A percentile compares a stretch with the other conserved stretches of the same genome.
Conservation (phyloP, 1,140 invertebrate species). For the Zaprionus ghesquierei region DNA sequence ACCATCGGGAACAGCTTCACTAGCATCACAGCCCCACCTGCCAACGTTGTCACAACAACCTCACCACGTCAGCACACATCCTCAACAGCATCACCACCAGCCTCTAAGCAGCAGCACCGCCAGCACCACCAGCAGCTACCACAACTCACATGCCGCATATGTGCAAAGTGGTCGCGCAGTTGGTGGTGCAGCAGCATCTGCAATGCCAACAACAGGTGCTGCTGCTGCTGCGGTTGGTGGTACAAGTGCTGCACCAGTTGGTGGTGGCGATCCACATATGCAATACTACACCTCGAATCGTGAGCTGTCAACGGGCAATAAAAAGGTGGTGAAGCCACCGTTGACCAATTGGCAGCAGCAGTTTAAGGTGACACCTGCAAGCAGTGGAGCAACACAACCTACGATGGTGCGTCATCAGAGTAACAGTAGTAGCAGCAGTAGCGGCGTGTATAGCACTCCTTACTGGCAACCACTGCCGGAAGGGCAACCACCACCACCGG, state of each 20-base stretch:
- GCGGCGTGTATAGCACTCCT: slow-evolving; percentile 8
- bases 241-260: background rate
- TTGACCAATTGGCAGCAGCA: slow-evolving; percentile 53
- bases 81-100: slow-evolving; percentile 3
- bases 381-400: slow-evolving; percentile 23
- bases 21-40: slow-evolving; percentile 22
- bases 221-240: slow-evolving; percentile 10
- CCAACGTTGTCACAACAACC: slow-evolving; percentile 33
- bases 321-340: slow-evolving; percentile 33
- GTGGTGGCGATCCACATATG: slow-evolving; percentile 58
- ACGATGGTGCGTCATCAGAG: slow-evolving; percentile 23
- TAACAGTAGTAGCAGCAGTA: slow-evolving; percentile 3
- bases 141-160: slow-evolving; percentile 43
- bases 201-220: slow-evolving; percentile 42
- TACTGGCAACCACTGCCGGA: slow-evolving; percentile 37
- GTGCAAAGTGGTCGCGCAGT: slow-evolving; percentile 13
- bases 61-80: background rate
- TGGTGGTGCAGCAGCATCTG: slow-evolving; percentile 33
- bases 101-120: slow-evolving; percentile 4
- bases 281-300: slow-evolving; percentile 72
- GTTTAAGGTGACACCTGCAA: slow-evolving; percentile 26
- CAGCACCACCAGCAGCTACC: slow-evolving; percentile 23
- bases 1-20: slow-evolving; percentile 42
- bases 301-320: slow-evolving; percentile 48
- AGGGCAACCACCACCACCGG: slow-evolving; percentile 11